Evolutionary conservation across 2,888 invertebrate genomes (phyloP), one percentile per base, ranked within the genome.

Genomic region (Liposcelis brunnea): DNA sequence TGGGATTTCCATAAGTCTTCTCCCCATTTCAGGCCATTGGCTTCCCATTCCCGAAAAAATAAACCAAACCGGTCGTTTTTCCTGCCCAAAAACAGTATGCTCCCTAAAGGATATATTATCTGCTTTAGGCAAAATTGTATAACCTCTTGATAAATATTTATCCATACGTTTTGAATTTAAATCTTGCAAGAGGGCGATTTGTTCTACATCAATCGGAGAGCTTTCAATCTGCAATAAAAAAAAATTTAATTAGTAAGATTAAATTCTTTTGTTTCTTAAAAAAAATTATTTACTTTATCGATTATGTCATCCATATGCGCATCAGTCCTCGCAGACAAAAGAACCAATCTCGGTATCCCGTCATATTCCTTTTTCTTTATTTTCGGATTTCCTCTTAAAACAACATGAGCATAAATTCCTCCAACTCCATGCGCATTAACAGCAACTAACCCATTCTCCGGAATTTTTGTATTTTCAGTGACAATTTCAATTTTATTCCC

Each of bases 31-130:
- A 45, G 67, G 60, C 80, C 80, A 81, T 59, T 81, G 80, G 15
- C 74, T 72, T 5, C 80, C 81, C 80, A 82, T 81, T 31, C 81
- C 81, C 48, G 79, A 74, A 62, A 76, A 80, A 16, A 80, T 68
- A 57, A 72, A 80, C 77, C 79, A 82, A 19, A 67, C 55, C 42
- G 75, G 75, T 3, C 67, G 57, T 43, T 51, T 50, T n/a, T 46
- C 45, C 7, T 48, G 50, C 18, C 16, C 14, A 8, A 36, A 51
- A 26, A 26, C 26, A 4, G 4, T 4, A 26, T 26, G 26, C 5
- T 26, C 26, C 5, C 8, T 4, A 6, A 26, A 6, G 8, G 26
- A 26, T 16, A 35, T 7, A 21, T 14, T 11, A 19, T 40, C 19
- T 5, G 10, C 16, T 7, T 40, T 40, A 6, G 48, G 64, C 18